Conservation (phyloP, 1,140 invertebrate genomes). For the Eueides isabella region DNA sequence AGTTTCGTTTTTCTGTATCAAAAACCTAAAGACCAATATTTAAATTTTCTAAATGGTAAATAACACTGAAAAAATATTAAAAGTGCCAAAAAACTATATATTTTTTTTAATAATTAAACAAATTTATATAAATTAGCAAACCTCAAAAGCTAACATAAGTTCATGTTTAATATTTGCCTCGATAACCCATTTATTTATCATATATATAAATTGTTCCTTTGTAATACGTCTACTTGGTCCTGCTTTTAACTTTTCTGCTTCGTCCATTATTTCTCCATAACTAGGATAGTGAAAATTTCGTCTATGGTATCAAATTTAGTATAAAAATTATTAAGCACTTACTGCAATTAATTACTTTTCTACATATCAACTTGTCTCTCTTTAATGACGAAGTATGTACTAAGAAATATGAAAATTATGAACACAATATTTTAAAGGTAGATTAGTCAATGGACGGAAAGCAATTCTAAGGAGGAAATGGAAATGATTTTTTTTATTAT, state of each 20-base stretch:
- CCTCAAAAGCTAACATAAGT: slow-evolving; percentile 65
- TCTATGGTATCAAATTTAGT: slow-evolving; percentile 58
- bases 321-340: background rate
- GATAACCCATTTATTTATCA: slow-evolving; percentile 60
- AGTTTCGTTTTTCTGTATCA: slow-evolving; percentile 68
- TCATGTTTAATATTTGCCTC: slow-evolving; percentile 66
- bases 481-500: too few relatives aligned
- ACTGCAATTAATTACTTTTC: too few relatives aligned
- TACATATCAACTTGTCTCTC: too few relatives aligned
- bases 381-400: too few relatives aligned
- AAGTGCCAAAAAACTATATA: too few relatives aligned
- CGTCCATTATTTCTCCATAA: slow-evolving; percentile 68
- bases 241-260: slow-evolving; percentile 62
- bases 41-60: too few relatives aligned
- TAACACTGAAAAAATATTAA: too few relatives aligned
- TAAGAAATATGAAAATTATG: too few relatives aligned
- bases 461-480: too few relatives aligned
- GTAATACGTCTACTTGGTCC: slow-evolving; percentile 57
- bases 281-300: slow-evolving; percentile 66
- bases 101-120: too few relatives aligned
- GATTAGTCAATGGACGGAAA: too few relatives aligned
- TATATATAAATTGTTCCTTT: slow-evolving; percentile 66
- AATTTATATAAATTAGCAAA: slow-evolving; percentile 25
- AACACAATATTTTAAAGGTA: too few relatives aligned
- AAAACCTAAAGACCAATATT: slow-evolving; percentile 55